A percentile compares a stretch with the other conserved stretches of the same genome.
Conservation (phyloP, 37 sponge, comb jelly and placozoan species). For the Corticium candelabrum region DNA sequence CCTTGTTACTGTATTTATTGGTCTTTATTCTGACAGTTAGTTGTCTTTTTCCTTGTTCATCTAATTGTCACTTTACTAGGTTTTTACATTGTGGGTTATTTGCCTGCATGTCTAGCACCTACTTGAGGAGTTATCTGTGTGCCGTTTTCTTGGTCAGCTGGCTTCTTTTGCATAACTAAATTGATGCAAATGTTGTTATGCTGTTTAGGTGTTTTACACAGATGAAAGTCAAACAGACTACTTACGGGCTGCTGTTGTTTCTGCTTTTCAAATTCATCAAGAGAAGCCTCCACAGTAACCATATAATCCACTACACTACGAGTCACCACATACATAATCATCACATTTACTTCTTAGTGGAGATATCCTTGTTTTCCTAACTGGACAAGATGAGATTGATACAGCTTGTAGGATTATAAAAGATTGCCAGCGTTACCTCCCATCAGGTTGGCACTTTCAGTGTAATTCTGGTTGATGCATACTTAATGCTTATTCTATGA, state of each 20-base stretch:
- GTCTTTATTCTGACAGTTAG: too few species aligned
- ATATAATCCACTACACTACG: neutral
- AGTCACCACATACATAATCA: neutral
- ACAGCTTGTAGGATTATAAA: slow-evolving; percentile 5
- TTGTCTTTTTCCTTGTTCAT: too few species aligned
- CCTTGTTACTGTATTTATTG: too few species aligned
- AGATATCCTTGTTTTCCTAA: slow-evolving; percentile 83
- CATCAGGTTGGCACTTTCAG: neutral
- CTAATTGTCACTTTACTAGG: too few species aligned
- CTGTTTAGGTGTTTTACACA: slow-evolving; percentile 35
- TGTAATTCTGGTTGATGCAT: slow-evolving; percentile 19
- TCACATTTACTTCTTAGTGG: slow-evolving; percentile 15
- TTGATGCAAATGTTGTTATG: too few species aligned
- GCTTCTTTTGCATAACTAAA: too few species aligned
- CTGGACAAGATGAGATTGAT: slow-evolving; percentile 93
- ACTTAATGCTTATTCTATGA: slow-evolving; percentile 38
- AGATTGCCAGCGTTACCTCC: neutral
- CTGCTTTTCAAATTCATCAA: slow-evolving; percentile 78
- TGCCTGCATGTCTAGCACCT: too few species aligned
- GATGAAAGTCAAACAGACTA: slow-evolving; percentile 70
- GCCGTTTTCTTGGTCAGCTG: too few species aligned
- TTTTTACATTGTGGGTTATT: too few species aligned
- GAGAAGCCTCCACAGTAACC: slow-evolving; percentile 36
- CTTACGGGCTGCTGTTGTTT: slow-evolving; percentile 57
- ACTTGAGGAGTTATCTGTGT: too few species aligned